Conservation (phyloP, 2,797 vertebrate genomes). For the Hipposideros larvatus region DNA sequence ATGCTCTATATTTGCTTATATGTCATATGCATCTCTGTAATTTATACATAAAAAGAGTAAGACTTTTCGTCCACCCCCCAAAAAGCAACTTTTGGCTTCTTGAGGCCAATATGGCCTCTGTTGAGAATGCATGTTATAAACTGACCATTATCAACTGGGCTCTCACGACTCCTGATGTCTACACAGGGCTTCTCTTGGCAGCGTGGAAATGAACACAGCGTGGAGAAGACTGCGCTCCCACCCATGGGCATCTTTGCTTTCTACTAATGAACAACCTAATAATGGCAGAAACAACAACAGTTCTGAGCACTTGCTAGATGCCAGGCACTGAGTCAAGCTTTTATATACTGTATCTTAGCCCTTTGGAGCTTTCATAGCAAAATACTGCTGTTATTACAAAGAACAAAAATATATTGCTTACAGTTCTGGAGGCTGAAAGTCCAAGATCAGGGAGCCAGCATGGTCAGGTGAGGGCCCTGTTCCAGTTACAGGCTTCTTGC, state of each 20-base stretch:
- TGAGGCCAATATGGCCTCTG: accelerated
- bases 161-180: background rate
- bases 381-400: background rate
- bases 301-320: background rate
- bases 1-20: background rate
- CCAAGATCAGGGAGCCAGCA: background rate
- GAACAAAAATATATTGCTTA: background rate
- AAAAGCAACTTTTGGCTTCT: background rate
- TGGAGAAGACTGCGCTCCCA: background rate
- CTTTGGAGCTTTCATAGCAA: background rate
- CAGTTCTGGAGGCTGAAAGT: background rate
- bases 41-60: background rate
- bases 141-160: background rate
- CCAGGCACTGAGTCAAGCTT: background rate
- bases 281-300: background rate
- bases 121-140: background rate
- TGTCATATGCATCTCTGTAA: background rate
- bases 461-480: background rate
- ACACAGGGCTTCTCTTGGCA: background rate
- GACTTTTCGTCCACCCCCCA: background rate
- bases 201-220: accelerated
- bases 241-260: background rate
- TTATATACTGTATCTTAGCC: background rate
- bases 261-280: background rate
- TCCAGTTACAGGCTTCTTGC: background rate